Evolutionary conservation across 2,888 invertebrate species (phyloP), one percentile per base, ranked within the genome.

Genomic region (Drosophila rellima): DNA sequence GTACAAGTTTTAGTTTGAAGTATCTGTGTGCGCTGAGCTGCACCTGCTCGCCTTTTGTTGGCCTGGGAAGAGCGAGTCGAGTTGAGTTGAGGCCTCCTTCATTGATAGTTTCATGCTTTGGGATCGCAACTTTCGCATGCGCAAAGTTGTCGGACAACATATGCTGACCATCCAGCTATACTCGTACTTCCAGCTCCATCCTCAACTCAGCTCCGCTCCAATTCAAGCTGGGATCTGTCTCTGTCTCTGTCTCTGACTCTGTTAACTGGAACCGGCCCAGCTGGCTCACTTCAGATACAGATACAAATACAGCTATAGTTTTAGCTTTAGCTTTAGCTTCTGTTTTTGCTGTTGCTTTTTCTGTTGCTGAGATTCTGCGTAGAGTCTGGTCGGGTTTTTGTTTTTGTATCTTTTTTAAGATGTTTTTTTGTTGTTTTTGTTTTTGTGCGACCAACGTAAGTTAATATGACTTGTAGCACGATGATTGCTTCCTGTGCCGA

Each of bases 401-500:
- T 71, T 80, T 52, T 54, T 63, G 39, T 44, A 2, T 26, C 2
- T 26, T 26, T 23, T 23, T 20, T 55, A 42, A 18, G 23, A 45
- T 44, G 17, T 44, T 33, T 56, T 57, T 29, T 57, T 39, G 20
- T 29, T 54, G 29, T 55, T 60, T 48, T 57, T 74, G 63, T 74
- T 81, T 63, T 73, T 80, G 69, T 80, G 80, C 70, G 66, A 65
- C 64, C 59, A 82, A 65, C 76, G 86, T 82, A 86, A 86, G 89
- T 89, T 86, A 89, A 86, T 86, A 86, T 86, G 89, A 89, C 82
- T 85, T 84, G 86, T 89, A 80, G 84, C 88, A 85, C 88, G 86
- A 88, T 87, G 86, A 87, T 87, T 89, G 89, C 88, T 87, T 87
- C 86, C 86, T 89, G 86, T 88, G 88, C 63, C 68, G 61, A 26